Evolutionary conservation across 2,888 invertebrate species (phyloP), one percentile per base, ranked within the genome.

Genomic region (Spilarctia lutea): DNA sequence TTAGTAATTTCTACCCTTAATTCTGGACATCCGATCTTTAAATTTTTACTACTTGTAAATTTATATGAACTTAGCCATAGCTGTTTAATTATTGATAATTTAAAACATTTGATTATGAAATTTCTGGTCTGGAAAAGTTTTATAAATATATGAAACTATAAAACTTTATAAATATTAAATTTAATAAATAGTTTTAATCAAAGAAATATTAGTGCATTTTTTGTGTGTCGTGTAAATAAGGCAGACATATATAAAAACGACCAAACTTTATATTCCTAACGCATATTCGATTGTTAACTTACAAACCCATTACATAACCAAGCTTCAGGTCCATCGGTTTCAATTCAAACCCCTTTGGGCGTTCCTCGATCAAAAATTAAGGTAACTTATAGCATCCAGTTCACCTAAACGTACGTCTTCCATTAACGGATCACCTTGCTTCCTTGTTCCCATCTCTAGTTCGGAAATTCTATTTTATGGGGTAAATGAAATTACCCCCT

Each of bases 401-500:
- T 73, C 52, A 63, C 30, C 45, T 70, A 68, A 71, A 67, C 73
- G 39, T 75, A 52, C 65, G 24, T 48, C 68, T 63, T 65, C 60
- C 42, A 75, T 63, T 68, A 68, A 35, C 48, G 56, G n/a, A 74
- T 66, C 65, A 42, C 72, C 76, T 72, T 67, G 67, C 63, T 67
- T 74, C 45, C 42, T 66, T 48, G 56, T 24, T 67, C 69, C 60
- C 71, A 75, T 70, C 56, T 33, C 65, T 71, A 33, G n/a, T 68
- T 33, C 65, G 45, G 68, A 48, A 74, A 77, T 66, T 65, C 27
- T 27, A 75, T 72, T 71, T 75, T 71, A 77, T 72, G 63, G 76
- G 45, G 69, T 69, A 76, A 83, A 83, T 78, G 35, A 76, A 75
- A 82, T 84, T 81, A 82, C 81, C 60, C 65, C 56, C 65, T 70